Percentiles rank a stretch among this genome's conserved stretches.
These are phyloP conservation scores for Limnothrissa miodon DNA, from an alignment of 2,113 vertebrate genomes.

Conservation along the genomic window DNA sequence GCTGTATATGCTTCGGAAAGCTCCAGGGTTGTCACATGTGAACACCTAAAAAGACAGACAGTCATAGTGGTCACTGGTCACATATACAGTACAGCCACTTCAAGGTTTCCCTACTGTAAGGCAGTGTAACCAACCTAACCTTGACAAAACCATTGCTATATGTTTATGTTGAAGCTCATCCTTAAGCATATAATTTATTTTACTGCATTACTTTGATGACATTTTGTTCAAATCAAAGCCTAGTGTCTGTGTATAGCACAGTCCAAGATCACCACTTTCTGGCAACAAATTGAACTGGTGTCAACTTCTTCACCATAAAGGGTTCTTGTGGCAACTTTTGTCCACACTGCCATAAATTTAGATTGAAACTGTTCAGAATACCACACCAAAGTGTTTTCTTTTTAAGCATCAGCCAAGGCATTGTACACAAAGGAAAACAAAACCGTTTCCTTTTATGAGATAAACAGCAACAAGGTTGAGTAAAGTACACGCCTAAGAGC, in stretches of 20 bases:
- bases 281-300: background rate
- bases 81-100: background rate
- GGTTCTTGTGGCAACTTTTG: background rate
- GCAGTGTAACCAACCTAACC: too few relatives aligned
- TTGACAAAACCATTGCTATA: too few relatives aligned
- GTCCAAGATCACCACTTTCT: background rate
- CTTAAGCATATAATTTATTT: background rate
- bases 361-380: background rate
- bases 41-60: constrained; percentile 79
- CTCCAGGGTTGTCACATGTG: constrained; percentile 82
- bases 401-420: background rate
- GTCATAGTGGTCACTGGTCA: background rate
- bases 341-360: background rate
- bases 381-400: background rate
- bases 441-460: background rate
- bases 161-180: background rate
- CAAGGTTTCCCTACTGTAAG: background rate
- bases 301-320: background rate
- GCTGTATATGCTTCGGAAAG: constrained; percentile 88
- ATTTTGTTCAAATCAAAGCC: background rate
- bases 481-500: background rate
- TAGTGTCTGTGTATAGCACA: background rate
- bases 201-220: background rate
- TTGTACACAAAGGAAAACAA: background rate
- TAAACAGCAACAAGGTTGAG: background rate